These are phyloP conservation scores for Oscheius sp. DNA, from an alignment of 2,888 invertebrate species.

Conservation along the genomic window DNA sequence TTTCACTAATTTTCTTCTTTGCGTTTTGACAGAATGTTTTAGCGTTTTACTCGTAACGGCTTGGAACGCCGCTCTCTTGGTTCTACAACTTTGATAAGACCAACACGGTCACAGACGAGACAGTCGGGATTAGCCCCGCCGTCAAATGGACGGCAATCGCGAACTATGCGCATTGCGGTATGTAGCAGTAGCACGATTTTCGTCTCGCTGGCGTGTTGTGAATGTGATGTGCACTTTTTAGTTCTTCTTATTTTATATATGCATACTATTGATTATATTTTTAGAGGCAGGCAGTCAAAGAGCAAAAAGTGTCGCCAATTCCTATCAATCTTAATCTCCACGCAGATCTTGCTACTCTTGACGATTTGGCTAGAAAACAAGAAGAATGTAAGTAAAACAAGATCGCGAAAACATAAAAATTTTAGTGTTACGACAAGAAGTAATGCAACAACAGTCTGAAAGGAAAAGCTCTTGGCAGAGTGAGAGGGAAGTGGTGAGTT, in stretches of 20 bases:
- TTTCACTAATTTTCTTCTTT: background rate
- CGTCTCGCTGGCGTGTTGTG: background rate
- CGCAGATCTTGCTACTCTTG: slow-evolving; percentile 7
- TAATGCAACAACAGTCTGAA: slow-evolving; percentile 28
- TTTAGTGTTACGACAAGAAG: slow-evolving; percentile 28
- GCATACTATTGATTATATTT: background rate
- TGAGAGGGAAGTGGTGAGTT: slow-evolving; percentile 3
- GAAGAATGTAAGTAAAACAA: slow-evolving; percentile 25
- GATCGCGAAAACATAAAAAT: background rate
- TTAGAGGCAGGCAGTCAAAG: background rate
- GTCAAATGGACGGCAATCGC: slow-evolving; percentile 12
- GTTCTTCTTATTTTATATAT: too few species aligned
- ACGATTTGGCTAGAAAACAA: slow-evolving; percentile 23
- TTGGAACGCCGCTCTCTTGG: slow-evolving; percentile 22
- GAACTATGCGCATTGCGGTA: slow-evolving; percentile 16
- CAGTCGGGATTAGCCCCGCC: background rate
- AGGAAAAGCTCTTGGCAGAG: slow-evolving; percentile 32
- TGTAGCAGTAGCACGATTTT: background rate
- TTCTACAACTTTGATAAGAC: background rate
- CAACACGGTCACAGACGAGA: slow-evolving; percentile 9
- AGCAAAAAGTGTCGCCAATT: background rate
- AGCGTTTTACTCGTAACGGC: slow-evolving; percentile 19
- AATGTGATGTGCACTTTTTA: background rate
- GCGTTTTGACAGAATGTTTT: background rate
- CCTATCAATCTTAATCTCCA: background rate